These are phyloP conservation scores for Barbus barbus DNA, from an alignment of 2,113 vertebrate genomes.

Conservation along the genomic window DNA sequence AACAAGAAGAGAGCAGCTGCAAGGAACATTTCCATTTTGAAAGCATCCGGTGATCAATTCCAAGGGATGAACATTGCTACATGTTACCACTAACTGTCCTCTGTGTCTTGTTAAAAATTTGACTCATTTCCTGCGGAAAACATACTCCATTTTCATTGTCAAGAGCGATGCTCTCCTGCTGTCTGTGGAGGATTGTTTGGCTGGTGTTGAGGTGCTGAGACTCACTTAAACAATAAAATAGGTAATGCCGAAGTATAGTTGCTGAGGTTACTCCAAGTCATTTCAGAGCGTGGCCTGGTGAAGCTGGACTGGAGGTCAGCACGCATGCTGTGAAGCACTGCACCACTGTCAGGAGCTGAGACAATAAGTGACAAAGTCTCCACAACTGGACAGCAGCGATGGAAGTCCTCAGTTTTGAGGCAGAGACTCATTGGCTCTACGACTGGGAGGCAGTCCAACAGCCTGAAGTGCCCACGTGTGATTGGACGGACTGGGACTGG, in stretches of 20 bases:
- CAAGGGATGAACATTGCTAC: neutral
- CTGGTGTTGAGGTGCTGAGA: neutral
- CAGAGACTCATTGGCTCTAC: constrained; percentile 31
- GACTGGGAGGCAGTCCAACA: constrained; percentile 48
- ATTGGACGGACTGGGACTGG: constrained; percentile 51
- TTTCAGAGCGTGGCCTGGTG: neutral
- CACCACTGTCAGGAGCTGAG: neutral
- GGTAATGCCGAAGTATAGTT: neutral
- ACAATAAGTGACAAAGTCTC: neutral
- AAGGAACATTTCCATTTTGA: neutral
- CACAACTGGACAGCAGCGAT: neutral
- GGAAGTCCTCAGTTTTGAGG: constrained; percentile 45
- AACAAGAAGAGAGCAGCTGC: neutral
- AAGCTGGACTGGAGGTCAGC: neutral
- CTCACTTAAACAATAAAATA: neutral
- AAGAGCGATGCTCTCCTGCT: neutral
- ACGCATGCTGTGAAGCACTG: neutral
- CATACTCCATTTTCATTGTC: neutral
- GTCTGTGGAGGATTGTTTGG: neutral
- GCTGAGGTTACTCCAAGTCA: constrained; percentile 19
- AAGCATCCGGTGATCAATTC: neutral
- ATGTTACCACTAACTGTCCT: neutral
- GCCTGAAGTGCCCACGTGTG: neutral
- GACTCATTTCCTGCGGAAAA: neutral
- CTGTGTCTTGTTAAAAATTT: neutral